Evolutionary conservation across 2,888 invertebrate species (phyloP), one percentile per base, ranked within the genome.

Genomic region (Theodoxus fluviatilis): DNA sequence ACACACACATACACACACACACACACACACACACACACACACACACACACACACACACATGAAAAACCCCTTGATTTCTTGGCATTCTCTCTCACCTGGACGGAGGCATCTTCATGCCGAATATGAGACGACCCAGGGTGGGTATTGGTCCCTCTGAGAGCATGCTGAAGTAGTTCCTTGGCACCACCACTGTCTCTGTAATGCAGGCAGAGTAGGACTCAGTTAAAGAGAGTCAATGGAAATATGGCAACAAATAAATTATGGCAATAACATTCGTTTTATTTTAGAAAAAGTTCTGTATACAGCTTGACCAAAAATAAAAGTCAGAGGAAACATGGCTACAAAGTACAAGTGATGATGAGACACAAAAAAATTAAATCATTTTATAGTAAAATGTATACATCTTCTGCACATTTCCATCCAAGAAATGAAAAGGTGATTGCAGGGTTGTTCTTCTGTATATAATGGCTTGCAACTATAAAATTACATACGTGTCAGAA

Each of bases 141-240:
- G 76, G 72, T 15, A 84, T 79, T 15, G 85, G 85, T n/a, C 84
- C 83, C 69, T 84, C 82, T n/a, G 81, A 75, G 38, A 85, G 74
- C 67, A 82, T 78, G 18, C 75, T 76, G 75, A 84, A 85, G 73
- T 81, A 85, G 72, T 84, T 84, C 61, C 72, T 78, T n/a, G 80
- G 79, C 35, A 78, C 55, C 40, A 79, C 73, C 63, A 79, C 68
- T 9, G 73, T 71, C 33, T 81, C 82, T 82, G 76, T 18, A 74
- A 70, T 6, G 57, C 25, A 65, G 15, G 43, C n/a, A 40, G 40
- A 3, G 64, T 31, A 35, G 63, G 38, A 63, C n/a, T n/a, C n/a
- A n/a, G n/a, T n/a, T n/a, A n/a, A 2, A 38, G 35, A 31, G 25
- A 9, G 38, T 12, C 18, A 65, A 18, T 40, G 15, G 28, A n/a